phyloP scores from a whole-genome alignment of 2,888 invertebrate species.

The Erebia aethiops region DNA sequence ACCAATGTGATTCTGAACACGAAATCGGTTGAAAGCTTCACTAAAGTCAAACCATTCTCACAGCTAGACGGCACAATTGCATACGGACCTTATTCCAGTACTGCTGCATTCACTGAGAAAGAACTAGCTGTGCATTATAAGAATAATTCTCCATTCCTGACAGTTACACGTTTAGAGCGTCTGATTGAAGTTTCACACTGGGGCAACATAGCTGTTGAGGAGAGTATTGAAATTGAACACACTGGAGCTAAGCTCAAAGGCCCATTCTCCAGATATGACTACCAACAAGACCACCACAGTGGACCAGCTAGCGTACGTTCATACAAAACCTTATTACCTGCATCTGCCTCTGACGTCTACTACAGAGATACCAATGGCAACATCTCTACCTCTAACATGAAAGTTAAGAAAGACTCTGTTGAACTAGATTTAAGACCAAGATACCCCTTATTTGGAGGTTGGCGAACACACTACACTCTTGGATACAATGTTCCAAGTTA shows the following conservation, averaged over 20 bases:
- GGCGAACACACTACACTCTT: slow-evolving; percentile 98
- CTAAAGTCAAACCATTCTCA: slow-evolving; percentile 90
- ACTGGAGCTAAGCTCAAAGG: slow-evolving; percentile 96
- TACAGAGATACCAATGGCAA: slow-evolving; percentile 99
- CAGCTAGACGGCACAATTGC: slow-evolving; percentile 91
- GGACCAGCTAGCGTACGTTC: slow-evolving; percentile 95
- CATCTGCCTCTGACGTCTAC: slow-evolving; percentile 97
- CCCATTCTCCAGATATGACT: slow-evolving; percentile 98
- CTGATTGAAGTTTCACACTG: slow-evolving; percentile 98
- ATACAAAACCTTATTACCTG: slow-evolving; percentile 93
- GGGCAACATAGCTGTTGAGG: slow-evolving; percentile 99
- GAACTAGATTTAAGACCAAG: slow-evolving; percentile 97
- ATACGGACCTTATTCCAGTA: slow-evolving; percentile 94
- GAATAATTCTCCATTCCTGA: slow-evolving; percentile 97
- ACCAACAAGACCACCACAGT: slow-evolving; percentile 95
- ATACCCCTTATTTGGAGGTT: slow-evolving; percentile 99
- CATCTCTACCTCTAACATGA: slow-evolving; percentile 98
- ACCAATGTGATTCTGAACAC: slow-evolving; percentile 91
- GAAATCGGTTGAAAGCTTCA: slow-evolving; percentile 90
- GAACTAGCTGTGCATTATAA: slow-evolving; percentile 94
- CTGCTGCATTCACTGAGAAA: slow-evolving; percentile 83
- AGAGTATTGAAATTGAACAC: slow-evolving; percentile 95
- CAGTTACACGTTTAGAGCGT: slow-evolving; percentile 93
- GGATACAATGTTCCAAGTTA: slow-evolving; percentile 99
- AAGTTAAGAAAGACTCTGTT: slow-evolving; percentile 93